These are phyloP conservation scores for Ips nitidus DNA, from an alignment of 1,140 invertebrate genomes.

Conservation along the genomic window DNA sequence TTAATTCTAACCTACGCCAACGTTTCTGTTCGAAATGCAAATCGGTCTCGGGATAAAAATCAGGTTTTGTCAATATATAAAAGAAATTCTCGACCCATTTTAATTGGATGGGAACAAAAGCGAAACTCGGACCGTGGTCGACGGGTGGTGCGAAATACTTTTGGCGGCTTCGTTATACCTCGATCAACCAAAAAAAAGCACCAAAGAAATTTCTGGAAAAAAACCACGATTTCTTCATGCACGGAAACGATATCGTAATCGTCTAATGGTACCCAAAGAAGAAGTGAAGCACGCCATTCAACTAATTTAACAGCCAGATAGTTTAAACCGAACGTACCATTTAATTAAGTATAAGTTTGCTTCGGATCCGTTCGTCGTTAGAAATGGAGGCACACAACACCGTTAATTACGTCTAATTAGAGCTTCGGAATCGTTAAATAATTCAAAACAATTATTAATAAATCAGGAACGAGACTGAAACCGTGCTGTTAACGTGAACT, in stretches of 20 bases:
- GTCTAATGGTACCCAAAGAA: constrained; percentile 2
- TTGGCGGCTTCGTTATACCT: constrained; percentile 4
- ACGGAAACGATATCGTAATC: neutral
- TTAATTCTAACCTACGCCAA: neutral
- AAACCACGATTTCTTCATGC: neutral
- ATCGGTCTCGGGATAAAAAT: constrained; percentile 33
- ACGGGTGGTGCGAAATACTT: constrained; percentile 45
- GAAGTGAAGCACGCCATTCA: constrained; percentile 41
- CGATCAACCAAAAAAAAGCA: neutral
- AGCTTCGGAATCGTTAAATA: constrained; percentile 38
- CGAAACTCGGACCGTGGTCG: constrained; percentile 26
- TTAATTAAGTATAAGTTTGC: constrained; percentile 34
- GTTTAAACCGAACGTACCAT: constrained; percentile 31
- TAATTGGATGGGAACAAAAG: constrained; percentile 44
- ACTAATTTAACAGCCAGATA: constrained; percentile 41
- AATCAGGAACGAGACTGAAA: constrained; percentile 35
- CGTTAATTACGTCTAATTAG: constrained; percentile 39
- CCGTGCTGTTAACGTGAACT: constrained; percentile 25
- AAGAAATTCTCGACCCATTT: constrained; percentile 41
- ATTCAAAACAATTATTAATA: constrained; percentile 45
- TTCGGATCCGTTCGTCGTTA: constrained; percentile 19
- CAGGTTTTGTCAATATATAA: constrained; percentile 42
- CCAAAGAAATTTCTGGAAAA: neutral
- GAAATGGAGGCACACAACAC: constrained; percentile 26
- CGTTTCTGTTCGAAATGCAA: neutral